phyloP scores from a whole-genome alignment of 2,888 invertebrate genomes.

The Choreutis nemorana region DNA sequence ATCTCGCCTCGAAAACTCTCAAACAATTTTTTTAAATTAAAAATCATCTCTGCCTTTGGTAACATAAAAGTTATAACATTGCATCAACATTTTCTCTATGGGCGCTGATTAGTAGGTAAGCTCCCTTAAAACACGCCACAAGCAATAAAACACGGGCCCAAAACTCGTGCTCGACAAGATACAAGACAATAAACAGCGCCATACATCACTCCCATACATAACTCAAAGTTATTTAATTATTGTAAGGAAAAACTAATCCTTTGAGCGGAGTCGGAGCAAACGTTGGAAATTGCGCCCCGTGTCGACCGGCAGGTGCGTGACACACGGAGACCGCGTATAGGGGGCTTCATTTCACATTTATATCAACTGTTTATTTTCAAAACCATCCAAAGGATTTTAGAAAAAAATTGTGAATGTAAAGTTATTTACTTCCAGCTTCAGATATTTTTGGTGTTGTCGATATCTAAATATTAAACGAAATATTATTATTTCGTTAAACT shows the following conservation, averaged over 20 bases:
- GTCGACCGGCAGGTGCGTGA: constrained; percentile 45
- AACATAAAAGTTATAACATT: neutral
- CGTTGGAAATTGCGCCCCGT: constrained; percentile 49
- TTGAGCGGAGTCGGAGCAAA: constrained; percentile 25
- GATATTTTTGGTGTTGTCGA: too few species aligned
- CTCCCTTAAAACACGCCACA: constrained; percentile 1
- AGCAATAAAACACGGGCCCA: constrained; percentile 12
- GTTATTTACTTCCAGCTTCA: too few species aligned
- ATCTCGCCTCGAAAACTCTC: too few species aligned
- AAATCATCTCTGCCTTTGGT: neutral
- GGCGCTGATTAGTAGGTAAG: neutral
- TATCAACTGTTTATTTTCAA: too few species aligned
- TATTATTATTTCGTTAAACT: too few species aligned
- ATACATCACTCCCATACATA: constrained; percentile 57
- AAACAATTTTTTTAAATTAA: too few species aligned
- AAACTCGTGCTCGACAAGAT: constrained; percentile 25
- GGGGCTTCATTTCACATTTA: constrained; percentile 15
- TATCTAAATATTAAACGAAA: too few species aligned
- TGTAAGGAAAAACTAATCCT: constrained; percentile 64
- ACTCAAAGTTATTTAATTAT: constrained; percentile 66
- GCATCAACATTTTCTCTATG: neutral
- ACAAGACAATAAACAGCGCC: constrained; percentile 55
- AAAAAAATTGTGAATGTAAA: too few species aligned
- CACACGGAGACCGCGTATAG: constrained; percentile 41
- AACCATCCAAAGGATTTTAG: too few species aligned